Evolutionary conservation across 1,140 invertebrate species (phyloP).

Genomic region (Drosophila nasuta): DNA sequence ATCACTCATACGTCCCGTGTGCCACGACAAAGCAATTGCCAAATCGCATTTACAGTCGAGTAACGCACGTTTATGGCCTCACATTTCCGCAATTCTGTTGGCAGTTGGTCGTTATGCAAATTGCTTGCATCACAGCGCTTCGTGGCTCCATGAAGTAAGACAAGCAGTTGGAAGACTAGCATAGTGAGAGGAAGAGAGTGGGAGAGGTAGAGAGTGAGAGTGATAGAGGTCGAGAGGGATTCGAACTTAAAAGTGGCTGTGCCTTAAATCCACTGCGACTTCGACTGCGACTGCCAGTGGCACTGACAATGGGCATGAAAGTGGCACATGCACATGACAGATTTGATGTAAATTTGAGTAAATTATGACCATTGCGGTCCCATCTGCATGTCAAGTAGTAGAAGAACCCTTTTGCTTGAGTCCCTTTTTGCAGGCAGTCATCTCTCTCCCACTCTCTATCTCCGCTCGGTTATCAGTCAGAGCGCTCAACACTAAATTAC

Average conservation of each 20-base stretch:
- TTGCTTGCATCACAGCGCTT: slow-evolving; percentile 17
- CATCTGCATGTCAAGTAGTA: slow-evolving; percentile 62
- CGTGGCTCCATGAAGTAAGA: not conserved
- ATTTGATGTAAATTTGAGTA: slow-evolving; percentile 62
- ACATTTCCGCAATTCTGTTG: slow-evolving; percentile 35
- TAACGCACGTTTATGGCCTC: slow-evolving; percentile 33
- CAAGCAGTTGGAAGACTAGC: not conserved
- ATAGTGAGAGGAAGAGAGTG: not conserved
- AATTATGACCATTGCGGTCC: slow-evolving; percentile 46
- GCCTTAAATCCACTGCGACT: not conserved
- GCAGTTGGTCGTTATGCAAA: slow-evolving; percentile 29
- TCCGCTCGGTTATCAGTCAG: slow-evolving; percentile 59
- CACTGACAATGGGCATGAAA: not conserved
- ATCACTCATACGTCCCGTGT: slow-evolving; percentile 25
- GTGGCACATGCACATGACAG: slow-evolving; percentile 5
- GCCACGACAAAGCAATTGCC: slow-evolving; percentile 26
- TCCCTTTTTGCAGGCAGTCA: slow-evolving; percentile 12
- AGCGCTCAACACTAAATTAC: slow-evolving; percentile 62
- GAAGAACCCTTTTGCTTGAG: slow-evolving; percentile 27
- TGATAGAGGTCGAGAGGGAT: not conserved
- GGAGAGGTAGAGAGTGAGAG: not conserved
- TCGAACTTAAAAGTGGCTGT: slow-evolving; percentile 23
- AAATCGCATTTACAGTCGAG: slow-evolving; percentile 33
- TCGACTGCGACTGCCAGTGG: not conserved
- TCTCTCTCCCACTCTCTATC: not conserved